phyloP scores from a whole-genome alignment of 2,888 invertebrate species.

The Hanleya hanleyi region DNA sequence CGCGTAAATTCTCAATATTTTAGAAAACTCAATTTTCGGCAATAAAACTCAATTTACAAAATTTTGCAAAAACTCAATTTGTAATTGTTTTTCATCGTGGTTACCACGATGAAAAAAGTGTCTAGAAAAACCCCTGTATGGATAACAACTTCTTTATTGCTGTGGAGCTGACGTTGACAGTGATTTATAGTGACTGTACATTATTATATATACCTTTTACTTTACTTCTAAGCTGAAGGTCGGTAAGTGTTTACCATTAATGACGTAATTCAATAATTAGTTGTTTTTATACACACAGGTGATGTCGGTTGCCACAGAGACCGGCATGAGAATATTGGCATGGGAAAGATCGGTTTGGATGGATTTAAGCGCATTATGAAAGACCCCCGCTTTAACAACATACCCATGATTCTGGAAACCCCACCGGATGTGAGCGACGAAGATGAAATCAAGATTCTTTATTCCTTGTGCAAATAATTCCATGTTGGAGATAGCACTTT shows the following conservation, averaged over 20 bases:
- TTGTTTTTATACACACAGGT: constrained; percentile 66
- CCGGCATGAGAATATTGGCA: constrained; percentile 75
- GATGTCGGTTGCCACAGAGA: constrained; percentile 73
- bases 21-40: no score
- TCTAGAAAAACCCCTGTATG: no score
- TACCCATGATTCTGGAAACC: constrained; percentile 75
- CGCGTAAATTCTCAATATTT: no score
- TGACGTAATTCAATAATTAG: neutral
- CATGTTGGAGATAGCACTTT: no score
- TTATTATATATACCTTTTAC: neutral
- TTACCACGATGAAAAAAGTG: no score
- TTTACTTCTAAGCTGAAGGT: neutral
- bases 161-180: no score
- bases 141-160: no score
- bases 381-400: constrained; percentile 69
- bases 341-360: constrained; percentile 73
- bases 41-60: no score
- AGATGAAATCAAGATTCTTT: constrained; percentile 56
- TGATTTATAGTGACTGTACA: no score
- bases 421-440: constrained; percentile 53
- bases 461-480: no score
- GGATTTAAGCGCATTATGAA: constrained; percentile 73
- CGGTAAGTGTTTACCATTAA: neutral
- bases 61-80: no score
- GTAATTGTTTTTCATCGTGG: no score